Evolutionary conservation across 2,888 invertebrate species (phyloP), one percentile per base, ranked within the genome.

Genomic region (Synanthedon andrenaeformis): DNA sequence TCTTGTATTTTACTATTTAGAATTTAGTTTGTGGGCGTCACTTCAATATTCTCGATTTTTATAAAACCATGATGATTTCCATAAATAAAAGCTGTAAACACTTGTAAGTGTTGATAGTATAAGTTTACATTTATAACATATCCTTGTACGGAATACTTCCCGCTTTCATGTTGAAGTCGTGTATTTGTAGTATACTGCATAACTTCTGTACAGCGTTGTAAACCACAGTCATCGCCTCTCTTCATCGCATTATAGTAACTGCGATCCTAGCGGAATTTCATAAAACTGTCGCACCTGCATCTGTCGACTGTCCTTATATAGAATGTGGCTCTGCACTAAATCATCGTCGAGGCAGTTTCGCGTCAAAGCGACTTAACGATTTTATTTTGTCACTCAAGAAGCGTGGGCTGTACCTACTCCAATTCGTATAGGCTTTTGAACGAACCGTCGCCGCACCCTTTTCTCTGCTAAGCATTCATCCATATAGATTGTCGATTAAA

Each of bases 341-440:
- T 78, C 72, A 77, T 72, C 63, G 61, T 61, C 62, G 64, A 65
- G 62, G 63, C 62, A 64, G 61, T 48, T 51, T 52, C 67, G 68
- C 69, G 74, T 74, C 75, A 74, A 72, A 74, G 72, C 76, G 72
- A 72, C 72, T 77, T 73, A 76, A 75, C 74, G 72, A 69, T 71
- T 76, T 69, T 60, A 71, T 72, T 70, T 60, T 58, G 59, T 61
- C 63, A 62, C 61, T 57, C 62, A 62, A 65, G 65, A 69, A 63
- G 81, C 79, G 84, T 84, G 74, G 82, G 82, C 62, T 56, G 74
- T 58, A 59, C 35, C 35, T 35, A 35, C 58, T 61, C 67, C 65
- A 71, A 75, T 75, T 76, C 72, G 8, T 70, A 69, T 64, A 61
- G 60, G 65, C 60, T 66, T 67, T 62, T 56, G 58, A 57, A 55